Conservation (phyloP, 2,113 vertebrate species). For the Chrysemys picta region DNA sequence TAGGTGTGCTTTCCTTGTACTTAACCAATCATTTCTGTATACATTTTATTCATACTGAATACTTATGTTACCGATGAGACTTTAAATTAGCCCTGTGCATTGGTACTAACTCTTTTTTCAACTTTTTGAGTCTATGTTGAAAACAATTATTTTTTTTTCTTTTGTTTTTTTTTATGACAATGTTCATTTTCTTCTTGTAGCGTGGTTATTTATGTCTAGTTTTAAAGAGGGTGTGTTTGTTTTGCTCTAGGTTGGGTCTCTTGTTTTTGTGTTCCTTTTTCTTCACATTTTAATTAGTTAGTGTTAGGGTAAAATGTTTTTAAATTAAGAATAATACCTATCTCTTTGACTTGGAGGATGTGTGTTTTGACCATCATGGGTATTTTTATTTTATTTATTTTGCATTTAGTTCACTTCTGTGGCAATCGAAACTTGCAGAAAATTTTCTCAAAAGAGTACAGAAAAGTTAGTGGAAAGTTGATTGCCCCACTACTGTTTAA, state of each 20-base stretch:
- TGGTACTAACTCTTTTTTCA: background rate
- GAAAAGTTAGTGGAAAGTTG: background rate
- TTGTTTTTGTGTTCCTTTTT: background rate
- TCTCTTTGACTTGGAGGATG: background rate
- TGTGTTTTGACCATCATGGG: accelerated
- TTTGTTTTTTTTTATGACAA: background rate
- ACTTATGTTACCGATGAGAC: background rate
- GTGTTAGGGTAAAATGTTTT: background rate
- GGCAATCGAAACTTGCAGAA: background rate
- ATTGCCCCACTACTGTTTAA: background rate
- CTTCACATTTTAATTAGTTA: background rate
- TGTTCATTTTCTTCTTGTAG: background rate
- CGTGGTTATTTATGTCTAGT: background rate
- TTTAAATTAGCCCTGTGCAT: background rate
- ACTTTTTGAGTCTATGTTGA: background rate
- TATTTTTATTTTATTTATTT: background rate
- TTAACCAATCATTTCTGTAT: background rate
- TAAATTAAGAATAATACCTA: no score
- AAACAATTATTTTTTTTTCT: background rate
- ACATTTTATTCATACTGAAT: background rate
- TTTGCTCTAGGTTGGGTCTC: background rate
- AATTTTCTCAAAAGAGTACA: background rate
- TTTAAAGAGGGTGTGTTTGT: background rate
- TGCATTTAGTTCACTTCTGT: background rate
- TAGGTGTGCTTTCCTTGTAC: background rate